Evolutionary conservation across 2,888 invertebrate genomes (phyloP), one percentile per base, ranked within the genome.

Genomic region (Trilocha varians): DNA sequence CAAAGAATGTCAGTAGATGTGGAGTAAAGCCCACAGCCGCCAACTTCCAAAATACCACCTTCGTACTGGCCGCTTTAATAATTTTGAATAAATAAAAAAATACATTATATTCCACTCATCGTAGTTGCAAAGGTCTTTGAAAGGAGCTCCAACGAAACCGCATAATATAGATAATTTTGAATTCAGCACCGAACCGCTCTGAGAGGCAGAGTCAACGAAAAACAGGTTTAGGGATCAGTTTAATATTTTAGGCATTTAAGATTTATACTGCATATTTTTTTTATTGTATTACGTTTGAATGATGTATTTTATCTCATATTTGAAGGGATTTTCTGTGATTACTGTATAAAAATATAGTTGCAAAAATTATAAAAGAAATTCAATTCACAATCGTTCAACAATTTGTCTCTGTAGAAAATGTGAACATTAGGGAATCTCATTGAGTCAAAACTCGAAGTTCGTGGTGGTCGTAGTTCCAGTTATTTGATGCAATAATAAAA

Each of bases 101-200:
- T 25, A 25, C 25, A 25, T 25, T 25, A 25, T 25, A 25, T 47
- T 45, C 41, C 48, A 46, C 50, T 45, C 49, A 45, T 48, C 52
- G 50, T 49, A 59, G 57, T 60, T 61, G 56, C 57, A 54, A 61
- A 57, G 49, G 49, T 49, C 55, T 46, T 53, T 62, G 62, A 60
- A 65, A 62, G 61, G 40, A 32, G 57, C 59, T 57, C 53, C 55
- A 48, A 55, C 50, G 55, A 59, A 62, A 58, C 58, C 56, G 57
- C 55, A 62, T 60, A 60, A 66, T 63, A 59, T 59, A 59, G 59
- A 61, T 54, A 65, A 65, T 65, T 68, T 62, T 57, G 56, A 62
- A 62, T 60, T 57, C 62, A 57, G 57, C 58, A 53, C 47, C 55
- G 52, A 53, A 65, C 60, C 55, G 55, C n/a, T n/a, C 52, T 60